phyloP scores from a whole-genome alignment of 2,797 vertebrate species.

The Manis crassicaudata region DNA sequence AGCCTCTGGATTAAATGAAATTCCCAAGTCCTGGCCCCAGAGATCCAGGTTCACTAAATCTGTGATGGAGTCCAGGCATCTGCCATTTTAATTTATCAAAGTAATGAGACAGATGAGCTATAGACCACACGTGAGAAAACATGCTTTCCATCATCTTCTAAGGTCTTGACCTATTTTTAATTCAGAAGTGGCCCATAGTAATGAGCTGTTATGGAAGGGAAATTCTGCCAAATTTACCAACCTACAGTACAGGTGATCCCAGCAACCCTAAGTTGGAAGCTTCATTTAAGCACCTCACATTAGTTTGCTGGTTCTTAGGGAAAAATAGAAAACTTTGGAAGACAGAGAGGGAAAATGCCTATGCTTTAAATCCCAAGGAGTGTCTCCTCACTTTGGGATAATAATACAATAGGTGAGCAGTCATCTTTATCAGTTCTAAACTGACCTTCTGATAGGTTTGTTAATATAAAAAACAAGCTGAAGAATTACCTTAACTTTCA shows the following conservation, averaged over 20 bases:
- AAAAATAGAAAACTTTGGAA: not conserved
- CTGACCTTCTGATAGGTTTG: not conserved
- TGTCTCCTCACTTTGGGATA: not conserved
- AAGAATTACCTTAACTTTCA: not conserved
- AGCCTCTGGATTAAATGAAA: not conserved
- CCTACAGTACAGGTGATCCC: not conserved
- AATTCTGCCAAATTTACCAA: not conserved
- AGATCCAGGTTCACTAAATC: not conserved
- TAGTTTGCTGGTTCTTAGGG: not conserved
- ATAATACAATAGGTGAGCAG: not conserved
- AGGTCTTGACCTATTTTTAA: not conserved
- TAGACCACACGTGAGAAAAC: not conserved
- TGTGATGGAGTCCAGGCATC: not conserved
- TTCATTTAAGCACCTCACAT: not conserved
- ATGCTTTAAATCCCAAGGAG: not conserved
- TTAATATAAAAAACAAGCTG: not conserved
- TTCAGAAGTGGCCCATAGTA: not conserved
- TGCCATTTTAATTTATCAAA: not conserved
- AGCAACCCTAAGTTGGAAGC: not conserved
- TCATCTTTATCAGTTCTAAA: not conserved
- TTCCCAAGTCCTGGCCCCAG: not conserved
- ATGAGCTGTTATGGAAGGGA: not conserved
- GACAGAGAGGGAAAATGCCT: not conserved
- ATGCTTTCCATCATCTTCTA: not conserved
- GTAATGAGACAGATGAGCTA: not conserved